These are phyloP conservation scores for Chloebia gouldiae DNA, from an alignment of 2,113 vertebrate species.

Conservation along the genomic window DNA sequence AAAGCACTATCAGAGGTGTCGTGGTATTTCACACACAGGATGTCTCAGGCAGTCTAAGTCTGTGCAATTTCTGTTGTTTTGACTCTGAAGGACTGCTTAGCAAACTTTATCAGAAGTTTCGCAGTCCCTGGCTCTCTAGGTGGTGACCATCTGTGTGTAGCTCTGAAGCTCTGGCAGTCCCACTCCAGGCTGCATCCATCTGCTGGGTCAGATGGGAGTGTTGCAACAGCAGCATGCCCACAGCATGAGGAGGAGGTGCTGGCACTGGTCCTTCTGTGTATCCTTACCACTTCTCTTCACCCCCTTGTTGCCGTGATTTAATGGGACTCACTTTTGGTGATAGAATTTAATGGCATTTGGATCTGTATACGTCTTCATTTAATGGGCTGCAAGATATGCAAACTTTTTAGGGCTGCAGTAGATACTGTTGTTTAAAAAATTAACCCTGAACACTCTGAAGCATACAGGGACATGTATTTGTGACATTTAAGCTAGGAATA, in stretches of 20 bases:
- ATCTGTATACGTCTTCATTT: not conserved
- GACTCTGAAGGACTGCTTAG: not conserved
- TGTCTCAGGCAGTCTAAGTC: not conserved
- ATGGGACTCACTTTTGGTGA: not conserved
- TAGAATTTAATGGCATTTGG: not conserved
- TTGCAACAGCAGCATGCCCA: rapidly evolving
- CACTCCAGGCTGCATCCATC: not conserved
- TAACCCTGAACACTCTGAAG: not conserved
- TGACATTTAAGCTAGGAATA: not conserved
- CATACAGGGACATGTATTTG: not conserved
- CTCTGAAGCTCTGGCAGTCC: not conserved
- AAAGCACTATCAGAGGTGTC: not conserved
- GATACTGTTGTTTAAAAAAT: not conserved
- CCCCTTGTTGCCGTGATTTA: not conserved
- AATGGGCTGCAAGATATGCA: not conserved
- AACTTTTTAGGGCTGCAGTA: not conserved
- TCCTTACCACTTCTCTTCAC: not conserved
- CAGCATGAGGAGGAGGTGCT: not conserved
- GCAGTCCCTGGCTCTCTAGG: not conserved
- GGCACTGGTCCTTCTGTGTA: not conserved
- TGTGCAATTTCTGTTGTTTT: not conserved
- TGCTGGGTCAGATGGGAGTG: not conserved
- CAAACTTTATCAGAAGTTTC: not conserved
- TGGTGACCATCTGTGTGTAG: too few species aligned
- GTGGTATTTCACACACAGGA: not conserved